phyloP scores from a whole-genome alignment of 2,888 invertebrate genomes.

The Litoditis marina region DNA sequence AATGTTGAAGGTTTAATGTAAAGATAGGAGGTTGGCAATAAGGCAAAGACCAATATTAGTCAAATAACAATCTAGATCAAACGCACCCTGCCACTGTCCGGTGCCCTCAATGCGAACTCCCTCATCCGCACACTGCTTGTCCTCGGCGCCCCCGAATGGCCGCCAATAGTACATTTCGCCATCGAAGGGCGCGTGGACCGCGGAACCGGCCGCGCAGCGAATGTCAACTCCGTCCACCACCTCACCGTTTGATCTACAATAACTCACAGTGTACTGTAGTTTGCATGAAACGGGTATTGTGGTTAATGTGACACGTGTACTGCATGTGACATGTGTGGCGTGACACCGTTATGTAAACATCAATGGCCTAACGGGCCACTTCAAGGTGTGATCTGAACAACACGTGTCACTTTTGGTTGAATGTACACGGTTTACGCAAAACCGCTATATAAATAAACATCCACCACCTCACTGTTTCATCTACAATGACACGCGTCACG shows the following conservation, averaged over 20 bases:
- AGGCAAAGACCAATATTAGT: background rate
- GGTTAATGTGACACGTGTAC: too few species aligned
- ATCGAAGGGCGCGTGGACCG: slow-evolving; percentile 52
- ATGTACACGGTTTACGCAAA: too few species aligned
- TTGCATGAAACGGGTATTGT: background rate
- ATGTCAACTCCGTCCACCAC: slow-evolving; percentile 46
- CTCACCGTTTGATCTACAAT: slow-evolving; percentile 38
- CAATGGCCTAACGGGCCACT: slow-evolving; percentile 19
- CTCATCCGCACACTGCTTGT: slow-evolving; percentile 54
- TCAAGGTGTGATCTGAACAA: too few species aligned
- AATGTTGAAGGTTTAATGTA: too few species aligned
- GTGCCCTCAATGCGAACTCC: slow-evolving; percentile 59
- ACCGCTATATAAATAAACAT: too few species aligned
- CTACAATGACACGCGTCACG: too few species aligned
- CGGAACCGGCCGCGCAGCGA: slow-evolving; percentile 27
- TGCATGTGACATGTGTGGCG: background rate
- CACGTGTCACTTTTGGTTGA: too few species aligned
- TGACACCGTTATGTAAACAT: too few species aligned
- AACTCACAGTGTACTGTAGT: background rate
- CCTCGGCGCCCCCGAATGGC: slow-evolving; percentile 39
- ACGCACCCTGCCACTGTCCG: slow-evolving; percentile 59
- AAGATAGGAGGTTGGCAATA: too few species aligned
- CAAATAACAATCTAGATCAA: background rate
- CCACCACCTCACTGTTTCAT: too few species aligned
- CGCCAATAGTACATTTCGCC: slow-evolving; percentile 52